Conservation (phyloP, 2,113 vertebrate species). For the Etheostoma cragini region DNA sequence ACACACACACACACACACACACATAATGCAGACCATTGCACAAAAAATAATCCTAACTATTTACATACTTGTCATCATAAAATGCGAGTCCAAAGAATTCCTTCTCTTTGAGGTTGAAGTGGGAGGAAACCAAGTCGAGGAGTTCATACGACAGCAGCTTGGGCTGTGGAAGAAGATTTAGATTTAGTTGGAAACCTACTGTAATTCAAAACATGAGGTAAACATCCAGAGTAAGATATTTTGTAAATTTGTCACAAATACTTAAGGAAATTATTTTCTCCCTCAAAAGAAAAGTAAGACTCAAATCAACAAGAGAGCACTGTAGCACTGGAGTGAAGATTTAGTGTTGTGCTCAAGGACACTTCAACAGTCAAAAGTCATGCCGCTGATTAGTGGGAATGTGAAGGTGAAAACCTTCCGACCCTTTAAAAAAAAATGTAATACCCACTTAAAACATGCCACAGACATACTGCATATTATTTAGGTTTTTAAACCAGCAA, state of each 20-base stretch:
- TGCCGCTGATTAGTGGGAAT: background rate
- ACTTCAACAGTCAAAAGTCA: slow-evolving; percentile 2
- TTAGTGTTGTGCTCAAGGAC: background rate
- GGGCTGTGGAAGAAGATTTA: slow-evolving; percentile 85
- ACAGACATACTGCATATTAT: background rate
- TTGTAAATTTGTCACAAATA: background rate
- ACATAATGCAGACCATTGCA: background rate
- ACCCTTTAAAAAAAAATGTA: background rate
- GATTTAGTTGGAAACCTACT: background rate
- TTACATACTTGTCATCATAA: slow-evolving; percentile 95
- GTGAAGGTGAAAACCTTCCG: background rate
- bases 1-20: background rate
- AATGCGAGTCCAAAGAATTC: slow-evolving; percentile 98
- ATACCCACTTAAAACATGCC: background rate
- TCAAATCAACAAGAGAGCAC: background rate
- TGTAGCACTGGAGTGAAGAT: background rate
- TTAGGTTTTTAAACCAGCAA: background rate
- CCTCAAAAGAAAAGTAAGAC: background rate
- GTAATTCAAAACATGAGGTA: background rate
- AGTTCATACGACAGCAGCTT: slow-evolving; percentile 98
- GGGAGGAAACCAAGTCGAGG: slow-evolving; percentile 97
- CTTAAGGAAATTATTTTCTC: background rate
- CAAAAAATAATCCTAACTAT: background rate
- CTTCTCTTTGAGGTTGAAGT: slow-evolving; percentile 99
- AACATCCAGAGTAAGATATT: background rate